Evolutionary conservation across 2,888 invertebrate species (phyloP), one percentile per base, ranked within the genome.

Genomic region (Amphimallon solstitiale): DNA sequence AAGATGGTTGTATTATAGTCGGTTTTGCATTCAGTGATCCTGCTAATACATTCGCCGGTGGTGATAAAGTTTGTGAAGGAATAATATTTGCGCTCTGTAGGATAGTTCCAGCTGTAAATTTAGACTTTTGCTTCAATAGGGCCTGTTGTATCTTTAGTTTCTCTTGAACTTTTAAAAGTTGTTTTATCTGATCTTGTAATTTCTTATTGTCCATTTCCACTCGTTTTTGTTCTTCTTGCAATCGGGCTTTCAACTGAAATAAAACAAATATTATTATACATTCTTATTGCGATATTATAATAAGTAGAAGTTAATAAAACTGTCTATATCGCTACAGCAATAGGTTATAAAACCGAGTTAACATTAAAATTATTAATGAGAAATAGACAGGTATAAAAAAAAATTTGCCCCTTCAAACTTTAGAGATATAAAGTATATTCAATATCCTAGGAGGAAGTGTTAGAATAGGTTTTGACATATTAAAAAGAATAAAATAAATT

Each of bases 121-220:
- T 70, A 23, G 68, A 69, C 29, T 72, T 72, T 45, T 73, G 70
- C n/a, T 73, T 74, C 10, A 77, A 63, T 2, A 76, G 70, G 6
- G 74, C 70, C 7, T 80, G 74, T 52, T 82, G 81, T 4, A 79
- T 74, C 69, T 79, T 81, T 4, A 83, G 70, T 72, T 82, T 81
- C 59, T 81, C 81, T 65, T 83, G 82, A 1, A 81, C 65, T 69
- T 79, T 81, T 3, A 82, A 49, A 5, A 80, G 79, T 54, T 78
- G 78, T 63, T 79, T 79, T 12, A 83, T 76, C 70, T 82, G 81
- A 38, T 81, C 79, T 70, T 82, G 82, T 6, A 83, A 70, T 23
- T 75, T 74, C 10, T 78, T 72, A 63, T 83, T 83, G 70, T 83
- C 82, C 51, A 77, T 76, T 63, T 79, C 79, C 0, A 83, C 79